These are phyloP conservation scores for Nyctalus aviator DNA, from an alignment of 2,797 vertebrate genomes.

Conservation along the genomic window DNA sequence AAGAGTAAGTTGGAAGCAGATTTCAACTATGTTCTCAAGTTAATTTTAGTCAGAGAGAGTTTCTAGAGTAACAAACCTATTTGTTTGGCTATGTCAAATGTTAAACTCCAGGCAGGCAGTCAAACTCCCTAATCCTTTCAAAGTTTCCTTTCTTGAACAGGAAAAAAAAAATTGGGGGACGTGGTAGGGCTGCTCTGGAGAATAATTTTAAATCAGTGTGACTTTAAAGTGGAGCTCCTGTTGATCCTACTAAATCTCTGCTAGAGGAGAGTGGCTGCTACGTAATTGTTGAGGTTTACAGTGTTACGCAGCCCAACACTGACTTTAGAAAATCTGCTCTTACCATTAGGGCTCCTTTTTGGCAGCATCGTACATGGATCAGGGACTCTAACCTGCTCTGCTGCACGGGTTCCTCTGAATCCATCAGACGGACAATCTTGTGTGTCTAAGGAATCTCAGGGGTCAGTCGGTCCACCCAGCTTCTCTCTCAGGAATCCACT, in stretches of 20 bases:
- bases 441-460: not conserved
- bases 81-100: constrained; percentile 77
- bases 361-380: not conserved
- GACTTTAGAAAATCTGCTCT: constrained; percentile 36
- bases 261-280: constrained; percentile 46
- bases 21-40: constrained; percentile 79
- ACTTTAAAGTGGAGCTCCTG: constrained; percentile 77
- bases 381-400: not conserved
- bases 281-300: constrained; percentile 58
- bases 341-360: not conserved
- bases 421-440: not conserved
- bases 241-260: constrained; percentile 75
- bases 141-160: constrained; percentile 41
- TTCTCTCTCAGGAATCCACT: constrained; percentile 35
- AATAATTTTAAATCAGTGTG: constrained; percentile 77
- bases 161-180: constrained; percentile 63
- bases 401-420: not conserved
- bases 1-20: constrained; percentile 68
- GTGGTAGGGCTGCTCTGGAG: constrained; percentile 77
- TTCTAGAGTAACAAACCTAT: constrained; percentile 72
- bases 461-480: not conserved
- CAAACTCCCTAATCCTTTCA: constrained; percentile 63
- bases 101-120: constrained; percentile 57
- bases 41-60: constrained; percentile 72
- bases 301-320: not conserved